phyloP scores from a whole-genome alignment of 2,113 vertebrate species.

The Jaculus jaculus region DNA sequence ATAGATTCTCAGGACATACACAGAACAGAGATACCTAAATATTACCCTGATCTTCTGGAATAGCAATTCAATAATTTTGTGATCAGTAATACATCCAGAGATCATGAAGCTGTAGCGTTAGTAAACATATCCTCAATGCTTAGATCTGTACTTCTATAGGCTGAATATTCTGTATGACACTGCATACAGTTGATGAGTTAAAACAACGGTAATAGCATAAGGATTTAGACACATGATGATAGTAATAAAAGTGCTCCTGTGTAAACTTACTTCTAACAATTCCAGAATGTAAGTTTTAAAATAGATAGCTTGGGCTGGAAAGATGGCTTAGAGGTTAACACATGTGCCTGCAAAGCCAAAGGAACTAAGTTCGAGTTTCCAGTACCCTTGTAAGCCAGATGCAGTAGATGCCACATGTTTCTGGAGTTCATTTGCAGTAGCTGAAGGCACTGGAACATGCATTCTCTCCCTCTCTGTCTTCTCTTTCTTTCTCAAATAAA shows the following conservation, averaged over 20 bases:
- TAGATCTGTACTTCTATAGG: neutral
- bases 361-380: too few relatives aligned
- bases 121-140: neutral
- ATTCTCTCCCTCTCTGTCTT: too few relatives aligned
- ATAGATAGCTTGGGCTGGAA: neutral
- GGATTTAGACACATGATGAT: neutral
- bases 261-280: neutral
- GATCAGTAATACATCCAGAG: neutral
- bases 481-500: too few relatives aligned
- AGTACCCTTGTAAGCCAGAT: too few relatives aligned
- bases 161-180: neutral
- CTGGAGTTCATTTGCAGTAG: too few relatives aligned
- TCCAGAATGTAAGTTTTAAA: neutral
- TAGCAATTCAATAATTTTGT: neutral
- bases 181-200: neutral
- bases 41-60: neutral
- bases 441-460: too few relatives aligned
- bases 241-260: neutral
- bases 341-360: too few relatives aligned
- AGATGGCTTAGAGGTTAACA: too few relatives aligned
- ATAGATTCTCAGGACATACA: neutral
- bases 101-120: neutral
- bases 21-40: neutral
- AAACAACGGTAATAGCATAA: neutral
- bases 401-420: too few relatives aligned